phyloP scores from a whole-genome alignment of 2,888 invertebrate genomes.

The Heteromurus nitidus region DNA sequence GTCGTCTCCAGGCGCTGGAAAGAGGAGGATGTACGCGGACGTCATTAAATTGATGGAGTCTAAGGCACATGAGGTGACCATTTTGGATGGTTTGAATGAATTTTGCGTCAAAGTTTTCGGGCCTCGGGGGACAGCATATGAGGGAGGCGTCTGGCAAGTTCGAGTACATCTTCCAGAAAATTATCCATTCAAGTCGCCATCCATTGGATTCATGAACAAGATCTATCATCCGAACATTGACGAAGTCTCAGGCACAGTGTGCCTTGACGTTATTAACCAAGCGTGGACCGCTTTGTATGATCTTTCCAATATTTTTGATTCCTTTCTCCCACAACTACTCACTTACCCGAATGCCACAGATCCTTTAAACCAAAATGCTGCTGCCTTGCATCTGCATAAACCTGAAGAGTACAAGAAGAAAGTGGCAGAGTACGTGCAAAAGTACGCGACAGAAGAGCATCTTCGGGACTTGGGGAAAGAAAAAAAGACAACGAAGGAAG shows the following conservation, averaged over 20 bases:
- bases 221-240: conserved; percentile 75
- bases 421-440: conserved; percentile 45
- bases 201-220: conserved; percentile 23
- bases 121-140: conserved; percentile 24
- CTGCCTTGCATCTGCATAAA: conserved; percentile 53
- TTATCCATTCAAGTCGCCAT: conserved; percentile 8
- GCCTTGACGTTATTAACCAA: conserved; percentile 99
- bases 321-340: conserved; percentile 40
- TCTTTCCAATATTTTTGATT: conserved; percentile 43
- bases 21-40: conserved; percentile 41
- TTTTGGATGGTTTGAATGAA: conserved; percentile 33
- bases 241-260: conserved; percentile 99
- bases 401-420: conserved; percentile 47
- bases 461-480: conserved; percentile 46
- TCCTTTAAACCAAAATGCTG: conserved; percentile 47
- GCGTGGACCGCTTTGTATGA: conserved; percentile 99
- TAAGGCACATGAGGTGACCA: too few relatives aligned
- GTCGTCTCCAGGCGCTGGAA: conserved; percentile 47
- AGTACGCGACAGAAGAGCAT: conserved; percentile 42
- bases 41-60: conserved; percentile 44
- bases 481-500: conserved; percentile 35
- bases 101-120: conserved; percentile 39
- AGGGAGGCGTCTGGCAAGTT: conserved; percentile 17
- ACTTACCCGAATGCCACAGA: conserved; percentile 47
- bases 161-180: conserved; percentile 17